Evolutionary conservation across 2,113 vertebrate species (phyloP).

Genomic region (Sprattus sprattus): DNA sequence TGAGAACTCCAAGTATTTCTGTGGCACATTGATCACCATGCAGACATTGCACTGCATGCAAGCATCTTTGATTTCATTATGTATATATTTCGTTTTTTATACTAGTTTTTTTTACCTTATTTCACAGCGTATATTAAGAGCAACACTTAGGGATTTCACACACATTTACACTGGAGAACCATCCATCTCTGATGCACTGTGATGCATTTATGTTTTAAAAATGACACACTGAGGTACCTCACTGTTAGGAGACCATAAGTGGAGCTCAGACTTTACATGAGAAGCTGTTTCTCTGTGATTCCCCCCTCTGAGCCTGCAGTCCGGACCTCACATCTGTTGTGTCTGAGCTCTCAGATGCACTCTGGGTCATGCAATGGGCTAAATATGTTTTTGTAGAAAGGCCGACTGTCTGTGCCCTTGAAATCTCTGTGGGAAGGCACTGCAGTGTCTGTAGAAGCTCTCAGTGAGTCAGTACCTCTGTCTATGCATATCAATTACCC

Average conservation of each 20-base stretch:
- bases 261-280: neutral
- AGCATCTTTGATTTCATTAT: neutral
- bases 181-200: neutral
- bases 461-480: constrained; percentile 26
- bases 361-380: neutral
- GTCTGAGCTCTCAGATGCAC: neutral
- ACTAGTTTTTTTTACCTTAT: too few relatives aligned
- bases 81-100: neutral
- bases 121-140: too few relatives aligned
- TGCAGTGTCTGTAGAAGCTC: constrained; percentile 20
- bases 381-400: neutral
- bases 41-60: neutral
- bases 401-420: constrained; percentile 12
- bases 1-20: neutral
- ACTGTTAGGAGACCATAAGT: neutral
- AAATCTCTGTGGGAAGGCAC: constrained; percentile 12
- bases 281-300: neutral
- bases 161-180: neutral
- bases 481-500: constrained; percentile 37
- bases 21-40: neutral
- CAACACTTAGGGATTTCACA: neutral
- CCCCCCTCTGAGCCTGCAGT: neutral
- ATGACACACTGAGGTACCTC: neutral
- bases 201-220: neutral
- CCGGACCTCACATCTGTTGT: neutral